Evolutionary conservation across 92 coral and sea anemone species (phyloP).

Genomic region (Virgularia gustaviana): DNA sequence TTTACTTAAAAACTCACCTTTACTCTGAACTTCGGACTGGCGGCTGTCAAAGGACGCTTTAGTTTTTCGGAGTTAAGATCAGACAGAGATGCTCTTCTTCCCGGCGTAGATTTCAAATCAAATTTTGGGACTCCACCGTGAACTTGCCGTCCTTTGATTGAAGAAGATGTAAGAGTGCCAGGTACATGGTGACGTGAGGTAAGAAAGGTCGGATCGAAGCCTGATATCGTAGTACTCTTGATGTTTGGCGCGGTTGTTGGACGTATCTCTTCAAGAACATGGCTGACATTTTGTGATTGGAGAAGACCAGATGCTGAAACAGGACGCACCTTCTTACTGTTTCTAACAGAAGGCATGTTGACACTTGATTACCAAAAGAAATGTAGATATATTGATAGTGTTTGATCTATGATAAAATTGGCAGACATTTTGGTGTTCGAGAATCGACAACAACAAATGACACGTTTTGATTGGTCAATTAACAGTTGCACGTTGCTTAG

Average conservation of each 20-base stretch:
- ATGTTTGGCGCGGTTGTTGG: constrained; percentile 92
- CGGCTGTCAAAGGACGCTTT: constrained; percentile 87
- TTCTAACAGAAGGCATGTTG: constrained; percentile 85
- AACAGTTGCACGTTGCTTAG: constrained; percentile 2
- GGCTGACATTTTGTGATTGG: constrained; percentile 75
- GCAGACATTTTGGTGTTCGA: constrained; percentile 17
- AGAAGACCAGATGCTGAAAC: constrained; percentile 90
- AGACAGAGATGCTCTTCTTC: constrained; percentile 89
- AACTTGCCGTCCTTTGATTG: constrained; percentile 85
- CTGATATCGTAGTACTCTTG: constrained; percentile 74
- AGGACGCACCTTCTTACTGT: constrained; percentile 69
- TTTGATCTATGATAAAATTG: background rate
- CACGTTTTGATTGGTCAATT: constrained; percentile 17
- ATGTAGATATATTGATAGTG: background rate
- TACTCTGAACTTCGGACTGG: constrained; percentile 62
- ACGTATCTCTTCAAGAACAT: constrained; percentile 80
- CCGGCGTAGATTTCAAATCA: constrained; percentile 68
- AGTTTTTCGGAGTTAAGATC: constrained; percentile 78
- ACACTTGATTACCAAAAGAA: constrained; percentile 3
- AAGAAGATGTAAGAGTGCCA: constrained; percentile 74
- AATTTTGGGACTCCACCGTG: constrained; percentile 94
- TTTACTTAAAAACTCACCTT: too few relatives aligned
- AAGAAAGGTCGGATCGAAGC: constrained; percentile 94
- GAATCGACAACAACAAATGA: constrained; percentile 30
- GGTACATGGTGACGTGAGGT: constrained; percentile 99